These are phyloP conservation scores for Gonioctena quinquepunctata DNA, from an alignment of 1,140 invertebrate genomes.

Conservation along the genomic window DNA sequence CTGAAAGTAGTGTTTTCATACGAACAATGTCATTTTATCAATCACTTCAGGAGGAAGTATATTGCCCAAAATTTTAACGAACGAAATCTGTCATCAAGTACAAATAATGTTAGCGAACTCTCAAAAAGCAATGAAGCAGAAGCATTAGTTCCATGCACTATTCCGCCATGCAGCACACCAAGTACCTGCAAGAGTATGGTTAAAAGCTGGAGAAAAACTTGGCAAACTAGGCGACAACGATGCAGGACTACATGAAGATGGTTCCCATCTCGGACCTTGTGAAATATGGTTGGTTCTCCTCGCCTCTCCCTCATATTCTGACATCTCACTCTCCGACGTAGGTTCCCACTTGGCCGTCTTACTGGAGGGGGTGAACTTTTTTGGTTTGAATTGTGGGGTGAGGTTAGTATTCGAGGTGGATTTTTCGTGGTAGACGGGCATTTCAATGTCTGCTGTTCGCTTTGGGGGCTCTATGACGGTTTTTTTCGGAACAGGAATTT, in stretches of 20 bases:
- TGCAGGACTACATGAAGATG: conserved; percentile 62
- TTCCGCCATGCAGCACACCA: conserved; percentile 23
- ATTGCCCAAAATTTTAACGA: no score
- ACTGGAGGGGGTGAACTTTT: conserved; percentile 56
- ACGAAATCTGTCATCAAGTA: no score
- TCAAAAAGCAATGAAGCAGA: neutral
- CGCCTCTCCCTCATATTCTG: conserved; percentile 59
- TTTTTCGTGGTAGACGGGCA: conserved; percentile 68
- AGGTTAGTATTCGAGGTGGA: conserved; percentile 47
- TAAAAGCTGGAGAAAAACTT: conserved; percentile 60
- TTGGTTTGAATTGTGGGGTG: conserved; percentile 43
- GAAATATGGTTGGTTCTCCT: conserved; percentile 58
- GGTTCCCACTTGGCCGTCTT: conserved; percentile 68
- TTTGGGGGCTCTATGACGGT: conserved; percentile 59
- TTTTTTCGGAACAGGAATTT: conserved; percentile 54
- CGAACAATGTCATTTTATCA: no score
- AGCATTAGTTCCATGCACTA: neutral
- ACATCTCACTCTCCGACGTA: conserved; percentile 67
- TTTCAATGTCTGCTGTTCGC: conserved; percentile 62
- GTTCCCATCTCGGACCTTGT: conserved; percentile 60
- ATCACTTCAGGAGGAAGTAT: no score
- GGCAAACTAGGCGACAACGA: conserved; percentile 65
- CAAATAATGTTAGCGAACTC: no score
- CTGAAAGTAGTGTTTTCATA: no score
- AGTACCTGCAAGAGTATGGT: conserved; percentile 50